Conservation (phyloP, 2,888 invertebrate species). For the Syritta pipiens region DNA sequence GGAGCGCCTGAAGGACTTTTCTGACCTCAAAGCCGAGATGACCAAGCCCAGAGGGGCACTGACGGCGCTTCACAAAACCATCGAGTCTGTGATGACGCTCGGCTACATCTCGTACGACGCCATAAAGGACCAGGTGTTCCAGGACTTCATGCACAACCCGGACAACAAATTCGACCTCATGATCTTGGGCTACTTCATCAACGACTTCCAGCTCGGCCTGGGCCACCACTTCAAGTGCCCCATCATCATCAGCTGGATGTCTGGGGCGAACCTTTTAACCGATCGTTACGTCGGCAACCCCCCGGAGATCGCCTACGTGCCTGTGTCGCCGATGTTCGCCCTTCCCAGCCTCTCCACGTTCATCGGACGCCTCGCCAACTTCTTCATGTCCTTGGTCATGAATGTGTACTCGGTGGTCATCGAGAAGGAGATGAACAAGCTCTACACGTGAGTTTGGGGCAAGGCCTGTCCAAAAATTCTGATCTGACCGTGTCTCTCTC, state of each 20-base stretch:
- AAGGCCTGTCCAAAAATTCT: too few relatives aligned
- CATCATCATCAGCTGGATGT: conserved; percentile 49
- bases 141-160: conserved; percentile 73
- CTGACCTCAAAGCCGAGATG: conserved; percentile 32
- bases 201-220: conserved; percentile 73
- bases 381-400: not conserved
- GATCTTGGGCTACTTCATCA: conserved; percentile 52
- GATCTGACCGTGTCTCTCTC: not conserved
- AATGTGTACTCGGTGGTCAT: too few relatives aligned
- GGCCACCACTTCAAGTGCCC: conserved; percentile 76
- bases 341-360: conserved; percentile 64
- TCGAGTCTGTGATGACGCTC: not conserved
- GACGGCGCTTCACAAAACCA: too few relatives aligned
- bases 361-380: conserved; percentile 71
- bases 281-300: conserved; percentile 37
- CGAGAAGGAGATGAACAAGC: not conserved
- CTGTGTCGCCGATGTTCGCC: conserved; percentile 6
- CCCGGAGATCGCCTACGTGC: conserved; percentile 20
- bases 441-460: conserved; percentile 41
- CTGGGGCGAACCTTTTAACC: not conserved
- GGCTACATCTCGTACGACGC: conserved; percentile 72
- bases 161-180: conserved; percentile 72
- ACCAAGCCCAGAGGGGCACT: conserved; percentile 67
- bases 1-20: conserved; percentile 11
- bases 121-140: conserved; percentile 73